These are phyloP conservation scores for Drosophila mimica DNA, from an alignment of 2,888 invertebrate species.

Conservation along the genomic window DNA sequence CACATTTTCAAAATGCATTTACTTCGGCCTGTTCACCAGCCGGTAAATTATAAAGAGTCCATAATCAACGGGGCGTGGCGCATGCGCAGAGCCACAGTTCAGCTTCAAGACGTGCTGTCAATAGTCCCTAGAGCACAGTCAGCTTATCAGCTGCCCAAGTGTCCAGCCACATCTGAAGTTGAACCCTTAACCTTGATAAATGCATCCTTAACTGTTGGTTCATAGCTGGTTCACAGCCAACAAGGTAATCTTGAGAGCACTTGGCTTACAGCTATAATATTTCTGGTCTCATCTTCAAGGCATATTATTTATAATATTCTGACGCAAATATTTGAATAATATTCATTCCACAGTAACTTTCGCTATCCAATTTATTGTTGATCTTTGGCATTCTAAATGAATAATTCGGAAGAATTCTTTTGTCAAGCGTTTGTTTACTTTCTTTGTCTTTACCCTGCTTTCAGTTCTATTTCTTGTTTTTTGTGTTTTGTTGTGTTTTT, in stretches of 20 bases:
- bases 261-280: not conserved
- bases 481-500: not conserved
- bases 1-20: conserved; percentile 38
- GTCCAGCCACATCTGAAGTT: conserved; percentile 37
- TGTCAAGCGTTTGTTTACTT: not conserved
- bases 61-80: conserved; percentile 9
- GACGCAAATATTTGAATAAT: not conserved
- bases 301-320: not conserved
- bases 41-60: conserved; percentile 42
- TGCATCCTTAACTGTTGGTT: conserved; percentile 2
- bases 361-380: not conserved
- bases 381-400: conserved; percentile 6
- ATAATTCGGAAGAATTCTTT: conserved; percentile 9
- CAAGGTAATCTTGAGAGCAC: not conserved
- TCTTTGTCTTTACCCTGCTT: conserved; percentile 18
- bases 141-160: conserved; percentile 21
- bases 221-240: not conserved
- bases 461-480: conserved; percentile 5
- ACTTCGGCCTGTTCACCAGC: conserved; percentile 22
- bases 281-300: not conserved
- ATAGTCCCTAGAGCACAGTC: conserved; percentile 20
- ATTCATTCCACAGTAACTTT: not conserved
- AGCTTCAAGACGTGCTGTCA: conserved; percentile 31
- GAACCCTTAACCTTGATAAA: conserved; percentile 21
- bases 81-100: conserved; percentile 1